A percentile compares a stretch with the other conserved stretches of the same genome.
phyloP scores from a whole-genome alignment of 2,113 vertebrate species.

The human (Homo sapiens) region GRCh38 chr15:98259501-98260000 shows the following conservation, averaged over 20 bases:
- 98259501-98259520: background rate
- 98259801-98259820: background rate
- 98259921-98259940: background rate
- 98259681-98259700: background rate
- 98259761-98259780: background rate
- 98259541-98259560: background rate
- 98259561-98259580: background rate
- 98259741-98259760: background rate
- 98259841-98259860: background rate
- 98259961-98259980: background rate
- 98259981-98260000: background rate
- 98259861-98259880: background rate
- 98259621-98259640: background rate
- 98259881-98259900: conserved; percentile 26
- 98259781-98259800: background rate
- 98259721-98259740: background rate
- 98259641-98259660: background rate
- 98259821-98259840: background rate
- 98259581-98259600: background rate
- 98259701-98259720: background rate
- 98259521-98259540: background rate
- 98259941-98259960: background rate
- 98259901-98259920: background rate
- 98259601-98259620: background rate
- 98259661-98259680: background rate